Conservation (phyloP, 1,140 invertebrate genomes). For the Anagrus nilaparvatae region DNA sequence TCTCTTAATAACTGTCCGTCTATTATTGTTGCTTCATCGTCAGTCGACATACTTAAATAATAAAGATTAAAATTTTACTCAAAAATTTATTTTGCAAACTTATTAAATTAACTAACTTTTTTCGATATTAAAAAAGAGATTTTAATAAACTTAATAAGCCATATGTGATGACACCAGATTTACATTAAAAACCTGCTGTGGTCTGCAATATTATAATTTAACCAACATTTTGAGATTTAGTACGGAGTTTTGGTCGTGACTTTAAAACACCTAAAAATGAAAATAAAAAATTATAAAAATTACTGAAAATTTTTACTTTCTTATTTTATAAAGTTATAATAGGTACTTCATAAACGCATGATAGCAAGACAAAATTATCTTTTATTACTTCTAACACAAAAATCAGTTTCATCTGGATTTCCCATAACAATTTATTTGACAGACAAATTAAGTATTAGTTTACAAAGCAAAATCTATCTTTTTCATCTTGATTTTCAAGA, state of each 20-base stretch:
- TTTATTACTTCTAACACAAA: slow-evolving; percentile 50
- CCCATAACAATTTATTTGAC: slow-evolving; percentile 71
- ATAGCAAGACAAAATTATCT: slow-evolving; percentile 80
- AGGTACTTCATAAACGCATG: slow-evolving; percentile 65
- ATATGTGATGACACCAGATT: slow-evolving; percentile 70
- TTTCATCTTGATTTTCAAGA: slow-evolving; percentile 72
- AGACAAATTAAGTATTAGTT: slow-evolving; percentile 60
- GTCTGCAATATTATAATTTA: slow-evolving; percentile 61
- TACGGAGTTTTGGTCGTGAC: slow-evolving; percentile 60
- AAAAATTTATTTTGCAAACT: neutral
- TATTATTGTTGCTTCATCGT: slow-evolving; percentile 43
- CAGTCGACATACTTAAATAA: slow-evolving; percentile 34
- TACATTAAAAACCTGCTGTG: slow-evolving; percentile 66
- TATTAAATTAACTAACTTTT: slow-evolving; percentile 36
- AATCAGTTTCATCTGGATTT: slow-evolving; percentile 43
- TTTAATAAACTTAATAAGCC: slow-evolving; percentile 74
- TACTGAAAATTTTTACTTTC: slow-evolving; percentile 4
- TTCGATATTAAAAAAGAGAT: slow-evolving; percentile 76
- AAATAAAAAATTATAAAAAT: slow-evolving; percentile 11
- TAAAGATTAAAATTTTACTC: slow-evolving; percentile 4
- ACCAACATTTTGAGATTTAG: slow-evolving; percentile 49
- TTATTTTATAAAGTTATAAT: slow-evolving; percentile 31
- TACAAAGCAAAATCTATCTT: slow-evolving; percentile 67
- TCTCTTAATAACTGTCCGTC: slow-evolving; percentile 63
- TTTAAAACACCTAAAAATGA: slow-evolving; percentile 55